Base-by-base conservation (phyloP, 2,113 vertebrate species). In the Trematocara unimaculatum region DNA sequence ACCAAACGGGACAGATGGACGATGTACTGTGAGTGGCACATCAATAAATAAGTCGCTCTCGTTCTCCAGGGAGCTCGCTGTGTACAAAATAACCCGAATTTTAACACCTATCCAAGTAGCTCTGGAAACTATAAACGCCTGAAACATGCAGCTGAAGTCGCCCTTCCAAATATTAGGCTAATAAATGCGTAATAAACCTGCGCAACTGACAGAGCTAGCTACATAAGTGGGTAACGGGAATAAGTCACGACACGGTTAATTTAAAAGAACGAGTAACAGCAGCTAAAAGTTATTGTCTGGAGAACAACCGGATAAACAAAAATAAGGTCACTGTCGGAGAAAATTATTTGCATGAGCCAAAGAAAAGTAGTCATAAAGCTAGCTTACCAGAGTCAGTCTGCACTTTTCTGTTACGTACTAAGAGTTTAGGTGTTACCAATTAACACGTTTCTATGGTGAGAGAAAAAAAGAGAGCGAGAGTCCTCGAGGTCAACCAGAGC, bases 141-240 rank as follows among this genome's bases (percentile, higher is more conserved):
- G 33, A 74, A 85, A 88, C 85, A 85, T 81, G 11, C 51, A 49
- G 54, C 31, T n/a, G 1, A 70, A 72, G 45, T 82, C 53, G 42
- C 47, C 78, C 56, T 87, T 53, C 35, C 35, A 15, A 79, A 81
- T 54, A 38, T 33, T 5, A 18, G 12, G 67, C 17, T 15, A 31
- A 84, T 82, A 55, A 38, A 11, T 79, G 45, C 33, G 20, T 15
- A 80, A 86, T 77, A 15, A 47, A 89, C 31, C 64, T 86, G 90
- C 84, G 58, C 49, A 60, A 20, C 33, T 13, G 29, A 49, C 4
- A 70, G 15, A 3, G 51, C n/a, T 13, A 35, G 72, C 67, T 20
- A 3, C 67, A 13, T 20, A 49, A 40, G 29, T 13, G 23, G 64
- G 23, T 42, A 17, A 58, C 7, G 6, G 77, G 9, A 45, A 67